Percentiles rank a stretch among this genome's conserved stretches.
These are phyloP conservation scores for Carlito syrichta DNA, from an alignment of 2,113 vertebrate species.

Conservation along the genomic window DNA sequence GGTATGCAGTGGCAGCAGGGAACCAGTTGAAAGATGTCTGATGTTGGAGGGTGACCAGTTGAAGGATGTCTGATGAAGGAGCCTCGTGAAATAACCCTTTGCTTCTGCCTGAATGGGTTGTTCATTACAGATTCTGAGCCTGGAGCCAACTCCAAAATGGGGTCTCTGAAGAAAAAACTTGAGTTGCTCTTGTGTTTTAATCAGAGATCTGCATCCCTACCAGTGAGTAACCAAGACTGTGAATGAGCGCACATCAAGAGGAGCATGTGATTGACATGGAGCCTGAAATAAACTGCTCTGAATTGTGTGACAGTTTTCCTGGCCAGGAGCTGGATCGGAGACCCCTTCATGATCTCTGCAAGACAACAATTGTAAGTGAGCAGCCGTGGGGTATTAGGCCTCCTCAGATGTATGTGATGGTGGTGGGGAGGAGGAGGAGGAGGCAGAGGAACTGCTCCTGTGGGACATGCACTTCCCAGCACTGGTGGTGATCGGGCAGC, in stretches of 20 bases:
- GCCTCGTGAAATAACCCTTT: neutral
- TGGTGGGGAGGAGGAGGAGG: neutral
- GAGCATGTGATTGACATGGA: slow-evolving; percentile 85
- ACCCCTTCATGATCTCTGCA: slow-evolving; percentile 88
- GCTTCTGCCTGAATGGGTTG: neutral
- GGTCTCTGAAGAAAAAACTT: neutral
- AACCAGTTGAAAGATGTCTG: neutral
- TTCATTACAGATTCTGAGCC: neutral
- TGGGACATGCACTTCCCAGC: neutral
- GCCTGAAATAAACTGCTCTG: slow-evolving; percentile 92
- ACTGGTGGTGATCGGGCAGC: neutral
- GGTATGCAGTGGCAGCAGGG: neutral
- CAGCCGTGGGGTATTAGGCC: neutral
- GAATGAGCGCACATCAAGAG: slow-evolving; percentile 63
- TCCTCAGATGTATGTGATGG: neutral
- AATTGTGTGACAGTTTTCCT: slow-evolving; percentile 84
- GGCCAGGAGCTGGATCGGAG: slow-evolving; percentile 79
- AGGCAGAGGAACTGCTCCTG: neutral
- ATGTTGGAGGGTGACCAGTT: neutral
- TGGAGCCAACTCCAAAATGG: neutral
- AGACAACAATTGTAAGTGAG: slow-evolving; percentile 83
- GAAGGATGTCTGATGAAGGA: neutral
- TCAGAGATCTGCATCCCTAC: neutral
- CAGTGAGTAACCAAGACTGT: neutral
- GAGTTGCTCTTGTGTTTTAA: slow-evolving; percentile 28